These are phyloP conservation scores for Philopedon plagiatum DNA, from an alignment of 2,888 invertebrate species.

Conservation along the genomic window DNA sequence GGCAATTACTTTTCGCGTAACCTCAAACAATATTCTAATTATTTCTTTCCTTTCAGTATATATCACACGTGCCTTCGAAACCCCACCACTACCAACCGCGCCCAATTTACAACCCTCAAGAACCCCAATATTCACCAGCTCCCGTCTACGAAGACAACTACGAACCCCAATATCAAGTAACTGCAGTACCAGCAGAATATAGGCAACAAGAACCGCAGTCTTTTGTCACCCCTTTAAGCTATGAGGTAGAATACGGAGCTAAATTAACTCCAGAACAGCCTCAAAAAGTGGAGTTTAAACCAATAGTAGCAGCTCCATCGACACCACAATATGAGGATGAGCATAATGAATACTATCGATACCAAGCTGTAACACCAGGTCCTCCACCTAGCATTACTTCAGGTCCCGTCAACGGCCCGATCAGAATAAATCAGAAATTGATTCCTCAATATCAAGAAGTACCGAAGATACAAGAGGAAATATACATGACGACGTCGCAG, in stretches of 20 bases:
- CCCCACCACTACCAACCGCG: slow-evolving; percentile 22
- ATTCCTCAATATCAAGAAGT: slow-evolving; percentile 17
- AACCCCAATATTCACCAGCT: slow-evolving; percentile 19
- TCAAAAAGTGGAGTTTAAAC: slow-evolving; percentile 6
- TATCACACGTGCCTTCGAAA: slow-evolving; percentile 29
- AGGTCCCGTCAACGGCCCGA: neutral
- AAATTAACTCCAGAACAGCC: neutral
- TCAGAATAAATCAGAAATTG: neutral
- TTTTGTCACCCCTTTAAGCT: neutral
- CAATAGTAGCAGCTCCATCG: neutral
- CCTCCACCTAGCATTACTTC: neutral
- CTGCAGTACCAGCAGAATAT: slow-evolving; percentile 24
- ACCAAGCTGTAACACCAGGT: slow-evolving; percentile 20
- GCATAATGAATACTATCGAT: slow-evolving; percentile 21
- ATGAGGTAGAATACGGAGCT: slow-evolving; percentile 11
- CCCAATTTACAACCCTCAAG: slow-evolving; percentile 19
- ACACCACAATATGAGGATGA: neutral
- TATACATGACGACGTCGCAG: slow-evolving; percentile 18
- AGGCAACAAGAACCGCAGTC: slow-evolving; percentile 18
- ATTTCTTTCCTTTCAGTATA: slow-evolving; percentile 14
- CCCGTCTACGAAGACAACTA: slow-evolving; percentile 24
- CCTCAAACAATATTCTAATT: neutral
- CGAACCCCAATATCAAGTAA: slow-evolving; percentile 38
- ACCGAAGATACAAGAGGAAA: slow-evolving; percentile 18
- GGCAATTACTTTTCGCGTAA: too few species aligned